Conservation (phyloP, 1,140 invertebrate species). For the Nixonia krombeini region DNA sequence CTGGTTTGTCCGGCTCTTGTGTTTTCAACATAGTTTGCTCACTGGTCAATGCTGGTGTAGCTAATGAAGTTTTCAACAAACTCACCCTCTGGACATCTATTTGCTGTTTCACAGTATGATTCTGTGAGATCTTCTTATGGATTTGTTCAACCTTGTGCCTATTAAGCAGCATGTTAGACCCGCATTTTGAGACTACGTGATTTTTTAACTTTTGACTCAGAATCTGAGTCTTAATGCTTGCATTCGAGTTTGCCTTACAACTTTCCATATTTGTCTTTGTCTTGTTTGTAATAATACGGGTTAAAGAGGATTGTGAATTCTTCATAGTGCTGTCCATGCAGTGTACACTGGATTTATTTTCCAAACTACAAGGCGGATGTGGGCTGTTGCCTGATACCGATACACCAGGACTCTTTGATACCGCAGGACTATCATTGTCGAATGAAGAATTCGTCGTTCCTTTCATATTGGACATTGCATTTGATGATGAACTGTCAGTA, state of each 20-base stretch:
- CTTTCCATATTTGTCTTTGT: slow-evolving; percentile 55
- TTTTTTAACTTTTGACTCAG: slow-evolving; percentile 65
- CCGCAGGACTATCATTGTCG: slow-evolving; percentile 47
- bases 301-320: slow-evolving; percentile 43
- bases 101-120: slow-evolving; percentile 57
- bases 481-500: slow-evolving; percentile 43
- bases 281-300: slow-evolving; percentile 47
- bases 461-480: slow-evolving; percentile 35
- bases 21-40: too few species aligned
- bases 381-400: too few species aligned
- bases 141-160: slow-evolving; percentile 55
- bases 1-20: slow-evolving; percentile 48
- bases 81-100: too few species aligned
- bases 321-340: slow-evolving; percentile 33
- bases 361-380: slow-evolving; percentile 29
- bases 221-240: slow-evolving; percentile 30
- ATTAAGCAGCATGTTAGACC: too few species aligned
- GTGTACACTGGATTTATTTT: slow-evolving; percentile 56
- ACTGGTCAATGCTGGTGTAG: slow-evolving; percentile 28
- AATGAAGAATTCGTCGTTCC: slow-evolving; percentile 40
- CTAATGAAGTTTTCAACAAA: slow-evolving; percentile 55
- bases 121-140: slow-evolving; percentile 58
- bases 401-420: slow-evolving; percentile 45
- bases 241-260: slow-evolving; percentile 34
- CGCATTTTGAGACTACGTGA: slow-evolving; percentile 51